Conservation (phyloP, 30 jellyfish, hydroid and myxozoan species). For the Phacellophora camtschatica region DNA sequence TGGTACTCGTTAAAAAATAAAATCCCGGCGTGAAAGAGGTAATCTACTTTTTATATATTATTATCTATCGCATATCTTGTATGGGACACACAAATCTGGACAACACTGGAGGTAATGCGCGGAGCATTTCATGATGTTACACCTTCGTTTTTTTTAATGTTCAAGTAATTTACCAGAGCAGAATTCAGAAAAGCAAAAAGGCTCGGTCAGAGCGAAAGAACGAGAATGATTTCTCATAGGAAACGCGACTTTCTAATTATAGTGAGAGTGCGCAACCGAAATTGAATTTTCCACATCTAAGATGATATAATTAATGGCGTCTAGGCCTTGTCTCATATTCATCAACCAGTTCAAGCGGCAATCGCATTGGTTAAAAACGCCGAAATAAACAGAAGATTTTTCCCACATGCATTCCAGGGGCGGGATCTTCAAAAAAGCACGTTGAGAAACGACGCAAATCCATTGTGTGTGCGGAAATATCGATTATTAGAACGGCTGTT, state of each 20-base stretch:
- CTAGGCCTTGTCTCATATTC: slow-evolving; percentile 31
- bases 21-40: too few relatives aligned
- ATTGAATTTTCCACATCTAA: not conserved
- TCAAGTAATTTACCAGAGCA: too few relatives aligned
- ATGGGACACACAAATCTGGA: too few relatives aligned
- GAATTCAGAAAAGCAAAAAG: too few relatives aligned
- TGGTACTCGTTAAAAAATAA: too few relatives aligned
- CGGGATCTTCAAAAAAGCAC: slow-evolving; percentile 56
- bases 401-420: slow-evolving; percentile 36
- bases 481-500: slow-evolving; percentile 29
- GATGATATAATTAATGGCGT: slow-evolving; percentile 47
- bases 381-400: not conserved
- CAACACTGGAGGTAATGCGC: too few relatives aligned
- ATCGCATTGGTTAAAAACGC: slow-evolving; percentile 25
- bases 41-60: too few relatives aligned
- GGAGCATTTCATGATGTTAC: too few relatives aligned
- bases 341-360: slow-evolving; percentile 36
- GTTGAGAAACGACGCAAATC: slow-evolving; percentile 3
- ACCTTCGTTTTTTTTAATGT: too few relatives aligned
- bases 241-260: slow-evolving; percentile 30
- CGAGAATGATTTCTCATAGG: too few relatives aligned
- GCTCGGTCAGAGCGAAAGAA: too few relatives aligned
- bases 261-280: not conserved
- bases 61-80: too few relatives aligned
- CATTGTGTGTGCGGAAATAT: slow-evolving; percentile 32